Evolutionary conservation across 2,797 vertebrate genomes (phyloP).

Genomic region (Tolypeutes matacus): DNA sequence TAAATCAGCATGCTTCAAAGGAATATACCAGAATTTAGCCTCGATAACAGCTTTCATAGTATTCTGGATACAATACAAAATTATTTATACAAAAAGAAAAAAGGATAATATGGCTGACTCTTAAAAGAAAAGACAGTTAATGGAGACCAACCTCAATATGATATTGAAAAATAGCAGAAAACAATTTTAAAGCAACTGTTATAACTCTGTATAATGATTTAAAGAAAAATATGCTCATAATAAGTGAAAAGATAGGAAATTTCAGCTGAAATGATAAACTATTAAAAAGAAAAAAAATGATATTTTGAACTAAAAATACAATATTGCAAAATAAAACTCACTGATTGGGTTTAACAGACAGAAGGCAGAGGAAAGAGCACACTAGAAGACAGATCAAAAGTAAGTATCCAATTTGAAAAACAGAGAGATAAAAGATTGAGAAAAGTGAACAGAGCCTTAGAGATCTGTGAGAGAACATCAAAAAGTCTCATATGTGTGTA

Average conservation of each 20-base stretch:
- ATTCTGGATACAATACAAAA: not conserved
- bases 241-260: not conserved
- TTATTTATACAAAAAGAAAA: not conserved
- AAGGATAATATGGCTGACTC: not conserved
- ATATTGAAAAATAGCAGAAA: not conserved
- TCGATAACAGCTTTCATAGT: not conserved
- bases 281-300: not conserved
- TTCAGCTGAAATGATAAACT: not conserved
- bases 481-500: not conserved
- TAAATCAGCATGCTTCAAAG: not conserved
- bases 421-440: not conserved
- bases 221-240: slow-evolving; percentile 54
- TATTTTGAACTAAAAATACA: not conserved
- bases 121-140: not conserved
- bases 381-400: not conserved
- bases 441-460: not conserved
- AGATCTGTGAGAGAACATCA: not conserved
- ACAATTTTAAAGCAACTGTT: not conserved
- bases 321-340: slow-evolving; percentile 24
- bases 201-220: not conserved
- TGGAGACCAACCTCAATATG: not conserved
- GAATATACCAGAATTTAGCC: slow-evolving; percentile 14
- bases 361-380: not conserved
- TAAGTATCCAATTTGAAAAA: not conserved
- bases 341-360: not conserved